Conservation (phyloP, 2,797 vertebrate genomes). For the Lithobates sylvaticus region DNA sequence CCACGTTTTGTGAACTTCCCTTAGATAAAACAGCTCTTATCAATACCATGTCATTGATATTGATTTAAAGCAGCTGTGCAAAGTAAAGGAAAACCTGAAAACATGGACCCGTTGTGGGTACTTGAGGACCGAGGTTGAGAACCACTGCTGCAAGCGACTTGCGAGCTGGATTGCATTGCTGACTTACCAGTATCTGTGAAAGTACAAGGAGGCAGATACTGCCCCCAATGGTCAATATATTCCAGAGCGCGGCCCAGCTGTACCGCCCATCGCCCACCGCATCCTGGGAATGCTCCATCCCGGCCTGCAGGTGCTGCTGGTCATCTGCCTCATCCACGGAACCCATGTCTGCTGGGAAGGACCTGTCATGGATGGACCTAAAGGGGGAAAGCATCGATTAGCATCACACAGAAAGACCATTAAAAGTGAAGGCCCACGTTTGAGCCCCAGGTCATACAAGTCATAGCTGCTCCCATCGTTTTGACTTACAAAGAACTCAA, state of each 20-base stretch:
- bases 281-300: conserved; percentile 70
- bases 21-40: too few relatives aligned
- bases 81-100: too few relatives aligned
- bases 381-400: conserved; percentile 58
- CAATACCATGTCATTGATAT: too few relatives aligned
- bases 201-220: conserved; percentile 78
- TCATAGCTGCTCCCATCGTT: too few relatives aligned
- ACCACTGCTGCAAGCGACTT: too few relatives aligned
- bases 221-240: conserved; percentile 75
- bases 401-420: not conserved
- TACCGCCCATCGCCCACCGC: conserved; percentile 67
- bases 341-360: conserved; percentile 71
- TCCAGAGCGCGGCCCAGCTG: conserved; percentile 76
- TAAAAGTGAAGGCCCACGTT: not conserved
- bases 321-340: conserved; percentile 71
- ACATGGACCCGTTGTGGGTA: too few relatives aligned
- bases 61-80: too few relatives aligned
- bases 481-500: too few relatives aligned
- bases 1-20: too few relatives aligned
- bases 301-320: conserved; percentile 66
- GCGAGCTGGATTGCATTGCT: too few relatives aligned
- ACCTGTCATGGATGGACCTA: conserved; percentile 73
- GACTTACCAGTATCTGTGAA: conserved; percentile 82
- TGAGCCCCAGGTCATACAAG: too few relatives aligned
- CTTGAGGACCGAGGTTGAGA: too few relatives aligned